Conservation (phyloP, 2,888 invertebrate genomes). For the Acleris laterana region DNA sequence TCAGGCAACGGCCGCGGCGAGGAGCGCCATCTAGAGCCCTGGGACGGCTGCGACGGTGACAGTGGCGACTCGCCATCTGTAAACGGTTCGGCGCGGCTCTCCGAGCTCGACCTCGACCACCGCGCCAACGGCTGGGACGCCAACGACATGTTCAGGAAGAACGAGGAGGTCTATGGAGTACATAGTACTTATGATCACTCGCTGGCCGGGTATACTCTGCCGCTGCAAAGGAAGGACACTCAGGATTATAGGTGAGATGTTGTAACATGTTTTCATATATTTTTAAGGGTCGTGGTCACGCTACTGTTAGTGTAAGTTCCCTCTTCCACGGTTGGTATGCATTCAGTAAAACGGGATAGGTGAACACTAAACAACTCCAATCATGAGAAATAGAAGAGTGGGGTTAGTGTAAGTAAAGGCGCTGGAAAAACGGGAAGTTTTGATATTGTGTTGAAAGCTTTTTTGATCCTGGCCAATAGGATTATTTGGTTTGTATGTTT, state of each 20-base stretch:
- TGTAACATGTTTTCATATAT: too few species aligned
- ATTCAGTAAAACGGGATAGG: too few species aligned
- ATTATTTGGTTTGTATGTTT: too few species aligned
- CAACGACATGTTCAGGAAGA: constrained; percentile 97
- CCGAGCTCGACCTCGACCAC: constrained; percentile 89
- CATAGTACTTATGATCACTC: constrained; percentile 96
- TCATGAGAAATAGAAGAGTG: too few species aligned
- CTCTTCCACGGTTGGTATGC: too few species aligned
- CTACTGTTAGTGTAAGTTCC: too few species aligned
- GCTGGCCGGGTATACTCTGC: constrained; percentile 95
- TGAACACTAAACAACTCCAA: too few species aligned
- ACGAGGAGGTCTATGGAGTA: constrained; percentile 95
- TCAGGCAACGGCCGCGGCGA: constrained; percentile 78
- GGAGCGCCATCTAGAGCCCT: constrained; percentile 94
- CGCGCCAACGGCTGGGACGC: constrained; percentile 98
- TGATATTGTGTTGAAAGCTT: too few species aligned
- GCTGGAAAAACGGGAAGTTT: too few species aligned
- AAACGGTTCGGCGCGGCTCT: constrained; percentile 86
- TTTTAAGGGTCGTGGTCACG: too few species aligned
- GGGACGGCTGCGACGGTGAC: constrained; percentile 88
- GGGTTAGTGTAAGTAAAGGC: too few species aligned
- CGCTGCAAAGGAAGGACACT: constrained; percentile 92
- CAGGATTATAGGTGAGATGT: constrained; percentile 89
- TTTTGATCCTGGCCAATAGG: too few species aligned
- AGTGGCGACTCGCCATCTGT: constrained; percentile 76